These are phyloP conservation scores for Pseudochaenichthys georgianus DNA, from an alignment of 2,797 vertebrate species.

Conservation along the genomic window DNA sequence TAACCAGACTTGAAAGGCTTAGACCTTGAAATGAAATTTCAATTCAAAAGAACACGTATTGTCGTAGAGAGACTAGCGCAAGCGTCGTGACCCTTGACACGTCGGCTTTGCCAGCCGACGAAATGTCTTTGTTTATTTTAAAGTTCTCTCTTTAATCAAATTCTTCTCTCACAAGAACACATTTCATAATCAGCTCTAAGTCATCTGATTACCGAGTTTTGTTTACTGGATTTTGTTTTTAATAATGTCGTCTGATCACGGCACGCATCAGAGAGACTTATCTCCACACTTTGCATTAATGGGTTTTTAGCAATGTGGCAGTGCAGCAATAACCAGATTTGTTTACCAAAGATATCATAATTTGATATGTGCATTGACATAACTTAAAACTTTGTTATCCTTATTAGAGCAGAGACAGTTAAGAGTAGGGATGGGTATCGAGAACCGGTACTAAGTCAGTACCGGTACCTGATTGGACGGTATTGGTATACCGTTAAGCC, in stretches of 20 bases:
- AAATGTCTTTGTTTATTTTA: conserved; percentile 44
- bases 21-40: neutral
- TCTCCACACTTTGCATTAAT: conserved; percentile 14
- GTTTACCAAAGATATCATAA: neutral
- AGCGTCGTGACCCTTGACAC: neutral
- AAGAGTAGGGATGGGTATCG: neutral
- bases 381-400: neutral
- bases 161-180: conserved; percentile 20
- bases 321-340: conserved; percentile 8
- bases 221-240: conserved; percentile 40
- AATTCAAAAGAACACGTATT: neutral
- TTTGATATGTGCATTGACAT: neutral
- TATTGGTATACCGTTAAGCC: too few relatives aligned
- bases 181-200: conserved; percentile 22
- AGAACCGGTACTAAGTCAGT: too few relatives aligned
- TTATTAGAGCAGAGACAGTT: neutral
- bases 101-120: neutral
- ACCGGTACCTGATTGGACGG: too few relatives aligned
- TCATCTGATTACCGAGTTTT: conserved; percentile 26
- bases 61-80: neutral
- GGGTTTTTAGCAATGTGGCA: conserved; percentile 5
- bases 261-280: conserved; percentile 24
- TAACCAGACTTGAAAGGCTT: neutral
- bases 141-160: conserved; percentile 34
- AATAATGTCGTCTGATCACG: conserved; percentile 47